Conservation (phyloP, 2,797 vertebrate genomes). For the Scolopax bukidnonensis region DNA sequence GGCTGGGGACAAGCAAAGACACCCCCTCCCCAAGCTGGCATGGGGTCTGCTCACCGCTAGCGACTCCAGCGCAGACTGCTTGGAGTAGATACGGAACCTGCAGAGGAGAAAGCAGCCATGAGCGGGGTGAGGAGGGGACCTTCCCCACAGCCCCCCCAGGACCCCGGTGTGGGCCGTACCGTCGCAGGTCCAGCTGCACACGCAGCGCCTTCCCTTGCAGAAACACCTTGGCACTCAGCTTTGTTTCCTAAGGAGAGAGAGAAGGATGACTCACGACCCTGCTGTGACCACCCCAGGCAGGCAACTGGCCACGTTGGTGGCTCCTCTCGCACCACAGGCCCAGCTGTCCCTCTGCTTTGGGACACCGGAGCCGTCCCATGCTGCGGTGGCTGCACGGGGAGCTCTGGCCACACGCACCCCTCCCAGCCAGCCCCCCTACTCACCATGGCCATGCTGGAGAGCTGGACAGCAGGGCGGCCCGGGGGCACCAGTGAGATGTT, state of each 20-base stretch:
- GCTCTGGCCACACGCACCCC: no score
- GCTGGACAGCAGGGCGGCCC: constrained; percentile 78
- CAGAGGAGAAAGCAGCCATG: not conserved
- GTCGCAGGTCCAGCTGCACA: constrained; percentile 87
- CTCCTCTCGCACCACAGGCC: not conserved
- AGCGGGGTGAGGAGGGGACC: fast-evolving
- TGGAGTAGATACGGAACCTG: constrained; percentile 96
- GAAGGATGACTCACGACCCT: fast-evolving
- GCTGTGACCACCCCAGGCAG: not conserved
- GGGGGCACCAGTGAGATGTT: constrained; percentile 84
- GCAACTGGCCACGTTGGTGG: not conserved
- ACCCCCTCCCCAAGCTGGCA: fast-evolving
- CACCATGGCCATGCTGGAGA: constrained; percentile 95
- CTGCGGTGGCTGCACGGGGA: not conserved
- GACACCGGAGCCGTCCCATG: fast-evolving
- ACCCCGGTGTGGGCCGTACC: constrained; percentile 64
- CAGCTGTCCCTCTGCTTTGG: not conserved
- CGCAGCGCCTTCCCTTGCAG: constrained; percentile 87
- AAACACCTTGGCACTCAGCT: constrained; percentile 85
- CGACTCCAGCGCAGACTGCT: constrained; percentile 92
- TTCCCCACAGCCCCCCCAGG: fast-evolving
- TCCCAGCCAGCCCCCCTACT: not conserved
- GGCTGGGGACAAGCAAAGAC: not conserved
- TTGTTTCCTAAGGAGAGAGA: constrained; percentile 66
- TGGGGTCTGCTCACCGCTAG: constrained; percentile 83